Evolutionary conservation across 1,140 invertebrate species (phyloP).

Genomic region (Lepidurus arcticus): DNA sequence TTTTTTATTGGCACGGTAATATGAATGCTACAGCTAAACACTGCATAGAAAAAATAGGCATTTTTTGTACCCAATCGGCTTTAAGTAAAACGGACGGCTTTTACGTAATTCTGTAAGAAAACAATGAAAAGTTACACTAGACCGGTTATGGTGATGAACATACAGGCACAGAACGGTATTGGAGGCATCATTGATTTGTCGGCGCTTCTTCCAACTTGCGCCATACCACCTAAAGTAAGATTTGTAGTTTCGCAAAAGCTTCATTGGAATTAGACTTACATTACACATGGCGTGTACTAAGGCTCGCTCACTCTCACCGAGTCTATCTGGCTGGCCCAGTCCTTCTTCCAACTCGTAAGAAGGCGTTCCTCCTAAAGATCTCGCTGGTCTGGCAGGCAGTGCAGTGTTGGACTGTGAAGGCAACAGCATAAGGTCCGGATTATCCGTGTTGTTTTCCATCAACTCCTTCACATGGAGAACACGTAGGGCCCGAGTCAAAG

Average conservation of each 20-base stretch:
- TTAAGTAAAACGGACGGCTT: background rate
- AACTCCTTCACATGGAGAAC: conserved; percentile 84
- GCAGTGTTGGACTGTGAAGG: conserved; percentile 37
- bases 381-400: conserved; percentile 39
- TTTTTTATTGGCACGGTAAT: conserved; percentile 6
- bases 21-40: background rate
- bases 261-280: conserved; percentile 53
- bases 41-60: background rate
- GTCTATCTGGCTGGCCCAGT: conserved; percentile 43
- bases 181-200: conserved; percentile 40
- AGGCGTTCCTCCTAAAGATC: conserved; percentile 37
- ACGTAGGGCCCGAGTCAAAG: conserved; percentile 82
- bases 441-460: conserved; percentile 44
- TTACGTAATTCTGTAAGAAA: background rate
- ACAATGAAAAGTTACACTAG: background rate
- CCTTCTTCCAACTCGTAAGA: conserved; percentile 38
- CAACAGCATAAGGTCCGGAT: conserved; percentile 36
- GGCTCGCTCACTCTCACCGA: conserved; percentile 86
- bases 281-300: conserved; percentile 94
- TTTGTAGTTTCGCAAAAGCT: background rate
- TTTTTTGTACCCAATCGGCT: background rate
- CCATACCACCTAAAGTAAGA: conserved; percentile 57
- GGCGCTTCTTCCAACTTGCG: conserved; percentile 61
- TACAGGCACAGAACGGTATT: background rate
- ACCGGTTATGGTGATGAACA: background rate